Evolutionary conservation across 2,797 vertebrate species (phyloP), one percentile per base, ranked within the genome.

Genomic region (Macropus fuliginosus): DNA sequence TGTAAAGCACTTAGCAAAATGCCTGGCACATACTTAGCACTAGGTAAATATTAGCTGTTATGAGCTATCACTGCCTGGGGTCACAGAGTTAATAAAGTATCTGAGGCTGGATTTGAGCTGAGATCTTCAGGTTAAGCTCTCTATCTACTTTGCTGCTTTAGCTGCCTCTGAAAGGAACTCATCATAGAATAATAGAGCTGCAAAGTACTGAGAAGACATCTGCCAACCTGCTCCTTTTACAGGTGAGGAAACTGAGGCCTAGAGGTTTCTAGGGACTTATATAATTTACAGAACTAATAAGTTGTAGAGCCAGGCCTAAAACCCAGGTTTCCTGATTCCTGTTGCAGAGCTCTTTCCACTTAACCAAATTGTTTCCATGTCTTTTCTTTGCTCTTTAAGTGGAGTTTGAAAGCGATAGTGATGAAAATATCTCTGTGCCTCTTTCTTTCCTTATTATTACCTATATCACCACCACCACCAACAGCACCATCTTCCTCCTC

Each of bases 371-470:
- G 40, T 24, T 50, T 87, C 3, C 24, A 11, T 46, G 21, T 56
- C 40, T 92, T 87, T 92, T 56, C 21, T 91, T 55, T 2, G 52
- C 5, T 91, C 54, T 56, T 24, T 55, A 89, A 31, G 87, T 90
- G 55, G 5, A 5, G 50, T 94, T 89, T 93, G 59, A 93, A 96
- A 95, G 92, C 40, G 24, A 2, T 46, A 59, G 2, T 0, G 81
- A 18, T 93, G 59, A 81, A 81, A 87, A 56, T 74, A 54, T 34
- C 56, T 5, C 1, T 74, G 92, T 34, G 57, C 13, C 21, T 55
- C 59, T 93, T n/a, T 57, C 94, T 94, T 95, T 56, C 50, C 56
- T 66, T 92, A 66, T 29, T 74, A 90, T 40, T 34, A 13, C 14
- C 29, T 91, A 91, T 94, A 89, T 56, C 18, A 24, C 81, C 56